Base-by-base conservation (phyloP, 1,140 invertebrate species). In the Mylabris phalerata region DNA sequence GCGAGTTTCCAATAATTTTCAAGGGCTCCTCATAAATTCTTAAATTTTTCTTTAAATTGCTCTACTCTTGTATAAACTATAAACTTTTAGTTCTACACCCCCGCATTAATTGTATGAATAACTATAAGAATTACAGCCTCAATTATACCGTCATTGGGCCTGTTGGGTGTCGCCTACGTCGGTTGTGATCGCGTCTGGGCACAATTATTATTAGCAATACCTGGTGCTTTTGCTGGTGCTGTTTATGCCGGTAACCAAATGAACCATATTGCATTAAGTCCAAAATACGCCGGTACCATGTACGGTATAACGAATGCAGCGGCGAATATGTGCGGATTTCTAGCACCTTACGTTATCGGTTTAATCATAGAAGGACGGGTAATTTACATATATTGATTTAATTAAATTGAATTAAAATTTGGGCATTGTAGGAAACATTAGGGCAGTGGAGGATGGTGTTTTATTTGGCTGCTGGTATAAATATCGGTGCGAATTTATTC, bases 301-400 rank as follows among this genome's bases (percentile, higher is more conserved):
- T 93, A 93, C 74, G 92, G 92, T 3, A 83, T 95, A 13, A 92
- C 90, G 5, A 95, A 95, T 75, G 89, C 89, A 0, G 85, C 89
- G 13, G 84, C 89, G 3, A 94, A 93, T 68, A 82, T 89, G 39
- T 91, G 90, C 64, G 92, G 92, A 9, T 93, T 94, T 69, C 71
- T 94, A 46, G 90, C 90, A 40, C 92, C 92, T 1, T 88, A 87
- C 65, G 78, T 91, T 11, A 86, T 88, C 45, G 88, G 89, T 26
- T 73, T 79, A 46, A 82, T 88, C 40, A 86, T 89, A 32, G 78
- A 83, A 64, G 84, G 85, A 55, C 80, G 85, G 71, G 83, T 85
- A 70, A 78, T 73, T 9, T 46, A 47, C n/a, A 6, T 54, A 4
- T 9, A 3, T 11, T 24, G 19, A 19, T 47, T 25, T 9, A 11